phyloP scores from a whole-genome alignment of 2,113 vertebrate genomes.

The Platysternon megacephalum region DNA sequence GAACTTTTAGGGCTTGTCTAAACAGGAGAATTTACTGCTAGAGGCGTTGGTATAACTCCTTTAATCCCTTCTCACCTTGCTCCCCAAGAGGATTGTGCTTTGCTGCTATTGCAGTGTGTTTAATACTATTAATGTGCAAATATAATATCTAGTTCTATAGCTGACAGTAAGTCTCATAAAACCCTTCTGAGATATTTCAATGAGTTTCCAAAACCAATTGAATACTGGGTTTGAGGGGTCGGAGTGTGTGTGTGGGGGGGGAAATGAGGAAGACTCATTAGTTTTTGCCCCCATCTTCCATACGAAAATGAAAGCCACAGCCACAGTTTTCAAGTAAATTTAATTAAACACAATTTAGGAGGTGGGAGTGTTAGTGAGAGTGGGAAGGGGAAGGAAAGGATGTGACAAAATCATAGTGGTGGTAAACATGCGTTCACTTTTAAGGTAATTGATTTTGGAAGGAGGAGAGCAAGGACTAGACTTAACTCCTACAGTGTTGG shows the following conservation, averaged over 20 bases:
- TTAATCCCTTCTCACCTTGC: neutral
- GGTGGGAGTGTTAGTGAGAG: neutral
- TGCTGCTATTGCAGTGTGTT: neutral
- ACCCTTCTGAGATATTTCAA: neutral
- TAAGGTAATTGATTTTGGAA: neutral
- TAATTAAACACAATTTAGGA: neutral
- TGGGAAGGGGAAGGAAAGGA: neutral
- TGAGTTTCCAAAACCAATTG: neutral
- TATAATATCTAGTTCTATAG: neutral
- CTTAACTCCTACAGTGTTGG: neutral
- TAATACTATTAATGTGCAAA: neutral
- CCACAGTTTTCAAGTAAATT: neutral
- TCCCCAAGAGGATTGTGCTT: neutral
- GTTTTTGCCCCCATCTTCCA: neutral
- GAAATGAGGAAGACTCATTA: neutral
- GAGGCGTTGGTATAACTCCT: neutral
- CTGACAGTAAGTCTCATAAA: neutral
- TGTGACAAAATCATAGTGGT: neutral
- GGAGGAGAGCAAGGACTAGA: neutral
- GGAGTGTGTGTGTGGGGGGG: neutral
- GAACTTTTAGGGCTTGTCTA: neutral
- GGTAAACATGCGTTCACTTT: neutral
- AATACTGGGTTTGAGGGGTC: neutral
- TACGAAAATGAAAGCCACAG: neutral
- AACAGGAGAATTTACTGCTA: neutral